Evolutionary conservation across 2,888 invertebrate species (phyloP), one percentile per base, ranked within the genome.

Genomic region (Eurytoma adleriae): DNA sequence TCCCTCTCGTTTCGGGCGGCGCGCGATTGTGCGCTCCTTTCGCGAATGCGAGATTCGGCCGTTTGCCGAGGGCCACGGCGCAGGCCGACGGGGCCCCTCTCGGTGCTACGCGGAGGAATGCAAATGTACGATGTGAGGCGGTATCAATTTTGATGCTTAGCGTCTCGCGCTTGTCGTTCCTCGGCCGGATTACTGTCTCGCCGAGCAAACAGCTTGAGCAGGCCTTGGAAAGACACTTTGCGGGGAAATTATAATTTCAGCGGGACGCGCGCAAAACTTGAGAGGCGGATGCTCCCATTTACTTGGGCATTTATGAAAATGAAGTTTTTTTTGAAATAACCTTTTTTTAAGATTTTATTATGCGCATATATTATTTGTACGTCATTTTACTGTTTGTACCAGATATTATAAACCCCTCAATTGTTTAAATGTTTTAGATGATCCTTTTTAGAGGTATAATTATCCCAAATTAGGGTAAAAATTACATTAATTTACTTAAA

Each of bases 101-200:
- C 12, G 40, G 3, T 10, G n/a, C n/a, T 14, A 16, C 18, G 71
- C 24, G 13, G 40, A 27, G 61, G 50, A 61, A 76, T 68, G 68
- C 16, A 68, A 76, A 76, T 68, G 14, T 52, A 27, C 16, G 52
- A 30, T 62, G 27, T 30, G 62, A n/a, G 16, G 27, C 13, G 18
- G n/a, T 50, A 61, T 71, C 71, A 52, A 18, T 71, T 71, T 54
- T 67, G 20, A 52, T 24, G 24, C 67, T 67, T 52, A 52, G 50
- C 67, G 12, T 14, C 50, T 54, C 54, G 54, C 16, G 24, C 54
- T 61, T n/a, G 48, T 40, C 57, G 48, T 70, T 7, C 40, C 20
- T 40, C 12, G 18, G 20, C 57, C 13, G 70, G 48, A 70, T 70
- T 70, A 70, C 24, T 40, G 40, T 40, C 52, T 16, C 20, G 66